phyloP scores from a whole-genome alignment of 1,140 invertebrate genomes.

The Megalopta genalis region DNA sequence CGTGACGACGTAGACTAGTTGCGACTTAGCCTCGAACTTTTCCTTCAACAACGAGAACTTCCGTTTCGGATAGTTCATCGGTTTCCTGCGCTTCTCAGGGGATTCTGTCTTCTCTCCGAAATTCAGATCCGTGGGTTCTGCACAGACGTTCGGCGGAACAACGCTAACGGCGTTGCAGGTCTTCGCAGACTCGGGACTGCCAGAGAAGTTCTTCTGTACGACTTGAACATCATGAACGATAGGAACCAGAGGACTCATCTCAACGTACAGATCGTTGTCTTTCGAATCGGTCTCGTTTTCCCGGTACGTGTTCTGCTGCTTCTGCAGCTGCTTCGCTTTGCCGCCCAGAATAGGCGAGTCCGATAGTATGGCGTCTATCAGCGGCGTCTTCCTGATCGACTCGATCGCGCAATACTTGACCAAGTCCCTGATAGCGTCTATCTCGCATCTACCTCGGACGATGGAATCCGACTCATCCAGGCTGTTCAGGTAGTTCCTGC shows the following conservation, averaged over 20 bases:
- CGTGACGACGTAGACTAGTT: constrained; percentile 76
- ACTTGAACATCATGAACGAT: constrained; percentile 47
- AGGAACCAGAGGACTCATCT: constrained; percentile 68
- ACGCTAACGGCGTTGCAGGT: too few relatives aligned
- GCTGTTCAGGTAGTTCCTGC: constrained; percentile 7
- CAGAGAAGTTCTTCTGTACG: constrained; percentile 27
- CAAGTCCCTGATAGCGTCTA: constrained; percentile 68
- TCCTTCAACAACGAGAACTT: constrained; percentile 84
- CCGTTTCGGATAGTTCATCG: constrained; percentile 79
- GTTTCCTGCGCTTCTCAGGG: constrained; percentile 72
- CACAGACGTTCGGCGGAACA: not conserved
- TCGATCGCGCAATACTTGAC: constrained; percentile 62
- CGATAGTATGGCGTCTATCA: constrained; percentile 73
- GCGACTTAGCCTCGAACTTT: constrained; percentile 81
- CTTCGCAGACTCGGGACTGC: constrained; percentile 5
- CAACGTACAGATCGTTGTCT: constrained; percentile 72
- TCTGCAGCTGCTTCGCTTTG: constrained; percentile 54
- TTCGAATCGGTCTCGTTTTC: constrained; percentile 50
- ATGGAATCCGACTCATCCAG: constrained; percentile 69
- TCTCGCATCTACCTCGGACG: constrained; percentile 63
- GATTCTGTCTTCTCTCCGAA: not conserved
- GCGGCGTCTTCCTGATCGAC: constrained; percentile 65
- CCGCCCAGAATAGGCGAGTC: constrained; percentile 72
- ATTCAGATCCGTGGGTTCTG: too few relatives aligned
- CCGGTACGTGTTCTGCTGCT: constrained; percentile 22